Evolutionary conservation across 1,140 invertebrate species (phyloP), one percentile per base, ranked within the genome.

Genomic region (Cyphomyrmex costatus): DNA sequence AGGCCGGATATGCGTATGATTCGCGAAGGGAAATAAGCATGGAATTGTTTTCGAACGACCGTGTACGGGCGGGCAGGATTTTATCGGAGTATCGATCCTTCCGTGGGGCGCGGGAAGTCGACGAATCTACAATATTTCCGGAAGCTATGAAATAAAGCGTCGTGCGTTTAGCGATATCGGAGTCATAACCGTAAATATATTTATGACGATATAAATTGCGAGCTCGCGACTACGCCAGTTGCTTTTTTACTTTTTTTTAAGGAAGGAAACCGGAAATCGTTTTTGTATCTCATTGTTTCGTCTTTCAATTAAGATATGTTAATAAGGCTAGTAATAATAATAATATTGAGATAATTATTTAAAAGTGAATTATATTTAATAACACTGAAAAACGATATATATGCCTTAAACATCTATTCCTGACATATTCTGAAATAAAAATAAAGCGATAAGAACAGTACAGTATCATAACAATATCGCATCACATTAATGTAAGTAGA

Each of bases 61-160:
- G 30, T 60, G 76, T 33, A 66, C 36, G 46, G 27, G n/a, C 42
- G 46, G 46, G 30, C 66, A 14, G 79, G 68, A 83, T 83, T 83
- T 83, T 83, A 83, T 83, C 68, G 68, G 68, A 30, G 36, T 83
- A 83, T 83, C 53, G 79, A 83, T 74, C n/a, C 36, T 51, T 21
- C 7, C 19, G 53, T 21, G 53, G 27, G 53, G 36, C 79, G 53
- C 42, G 68, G 79, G n/a, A 73, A 83, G 68, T 83, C 79, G 66
- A 74, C 79, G 79, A 70, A 83, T 83, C 79, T 63, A 68, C 65
- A 49, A 68, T 68, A 83, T 83, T 83, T 74, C 79, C 79, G 79
- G 79, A 73, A 83, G 79, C 68, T 83, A 74, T 83, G 79, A 83
- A 83, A 83, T 74, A 83, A 83, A 83, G 68, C 79, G 79, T 73